Base-by-base conservation (phyloP, 2,888 invertebrate genomes). In the Agrotis puta region DNA sequence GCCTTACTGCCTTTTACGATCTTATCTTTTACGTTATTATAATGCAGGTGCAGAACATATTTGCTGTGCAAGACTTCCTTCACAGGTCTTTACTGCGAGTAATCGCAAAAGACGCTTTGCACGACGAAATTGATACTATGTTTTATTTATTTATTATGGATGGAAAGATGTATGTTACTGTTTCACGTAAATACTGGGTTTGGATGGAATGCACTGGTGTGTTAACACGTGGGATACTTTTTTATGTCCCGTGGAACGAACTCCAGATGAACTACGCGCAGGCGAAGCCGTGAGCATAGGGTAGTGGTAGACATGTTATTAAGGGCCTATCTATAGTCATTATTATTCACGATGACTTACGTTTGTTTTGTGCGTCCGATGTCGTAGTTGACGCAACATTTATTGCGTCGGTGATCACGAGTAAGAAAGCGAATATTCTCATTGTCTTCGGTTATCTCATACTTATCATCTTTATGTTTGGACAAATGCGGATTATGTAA, bases 401-500 rank as follows among this genome's bases (percentile, higher is more conserved):
- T 85, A 84, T 88, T 88, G 90, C 88, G 86, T 89, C 86, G 88
- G 74, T 86, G 84, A 82, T 81, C 85, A 85, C 85, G 83, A 86
- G 81, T 85, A 87, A 88, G 90, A 91, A 91, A 91, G 91, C 88
- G 88, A 89, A 88, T 88, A 88, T 85, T 72, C 82, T 77, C 72
- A 81, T 86, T 83, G 83, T 80, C 74, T 82, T 74, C 80, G 59
- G 63, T 81, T 79, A 84, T 82, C 82, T 77, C 59, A 54, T 64
- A 75, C 74, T 82, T 82, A 79, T 77, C 70, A 70, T 74, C 67
- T 74, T 77, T 70, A 68, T 64, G 82, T 77, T 79, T 69, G 72
- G 70, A 75, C 74, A 85, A 74, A 83, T 68, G 63, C 65, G 72
- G 68, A 74, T 86, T 84, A 80, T 81, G 79, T 73, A 79, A 85